Conservation (phyloP, 2,888 invertebrate species). For the Cataglyphis albicans region DNA sequence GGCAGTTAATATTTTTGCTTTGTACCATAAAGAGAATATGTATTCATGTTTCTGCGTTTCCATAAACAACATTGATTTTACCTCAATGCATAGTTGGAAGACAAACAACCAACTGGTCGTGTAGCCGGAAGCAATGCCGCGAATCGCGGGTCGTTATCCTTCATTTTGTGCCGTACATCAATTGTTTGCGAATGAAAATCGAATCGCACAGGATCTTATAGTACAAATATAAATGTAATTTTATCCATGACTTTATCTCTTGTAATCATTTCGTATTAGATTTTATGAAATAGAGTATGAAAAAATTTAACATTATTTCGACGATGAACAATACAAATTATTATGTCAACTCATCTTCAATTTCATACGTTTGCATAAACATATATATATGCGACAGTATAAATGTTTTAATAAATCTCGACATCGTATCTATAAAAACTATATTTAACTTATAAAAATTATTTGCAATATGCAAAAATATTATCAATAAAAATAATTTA, state of each 20-base stretch:
- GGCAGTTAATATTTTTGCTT: conserved; percentile 32
- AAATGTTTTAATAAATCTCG: background rate
- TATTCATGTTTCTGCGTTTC: conserved; percentile 25
- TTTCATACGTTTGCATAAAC: background rate
- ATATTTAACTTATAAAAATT: background rate
- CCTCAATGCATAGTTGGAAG: conserved; percentile 28
- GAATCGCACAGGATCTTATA: conserved; percentile 23
- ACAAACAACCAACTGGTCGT: conserved; percentile 35
- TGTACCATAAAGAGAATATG: conserved; percentile 23
- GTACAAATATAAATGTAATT: conserved; percentile 45
- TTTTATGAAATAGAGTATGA: background rate
- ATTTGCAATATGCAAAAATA: background rate
- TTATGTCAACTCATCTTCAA: background rate
- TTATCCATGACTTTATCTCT: conserved; percentile 19
- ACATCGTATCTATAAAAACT: background rate
- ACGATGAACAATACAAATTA: background rate
- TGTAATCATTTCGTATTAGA: background rate
- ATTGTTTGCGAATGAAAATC: conserved; percentile 55
- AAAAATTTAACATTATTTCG: background rate
- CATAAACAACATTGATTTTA: conserved; percentile 31
- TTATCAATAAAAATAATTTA: background rate
- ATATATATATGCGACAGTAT: background rate
- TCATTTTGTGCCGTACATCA: conserved; percentile 44
- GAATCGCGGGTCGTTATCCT: conserved; percentile 34
- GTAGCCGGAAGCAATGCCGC: conserved; percentile 31